A percentile compares a stretch with the other conserved stretches of the same genome.
Evolutionary conservation across 1,140 invertebrate genomes (phyloP).

Genomic region (Drosophila nigromelanica): DNA sequence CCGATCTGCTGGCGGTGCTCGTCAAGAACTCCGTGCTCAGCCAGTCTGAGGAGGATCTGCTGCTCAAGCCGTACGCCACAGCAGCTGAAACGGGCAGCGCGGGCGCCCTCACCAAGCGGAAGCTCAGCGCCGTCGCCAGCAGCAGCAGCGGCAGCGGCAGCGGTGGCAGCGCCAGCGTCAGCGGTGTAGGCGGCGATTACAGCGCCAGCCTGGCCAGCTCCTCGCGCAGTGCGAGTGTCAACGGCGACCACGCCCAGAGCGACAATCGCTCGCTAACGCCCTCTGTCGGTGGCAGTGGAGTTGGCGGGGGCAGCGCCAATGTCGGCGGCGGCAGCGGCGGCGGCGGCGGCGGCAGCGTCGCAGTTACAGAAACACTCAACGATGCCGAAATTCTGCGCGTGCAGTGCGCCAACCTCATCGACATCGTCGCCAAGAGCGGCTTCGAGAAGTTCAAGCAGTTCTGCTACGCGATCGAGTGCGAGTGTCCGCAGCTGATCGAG

Average conservation of each 20-base stretch:
- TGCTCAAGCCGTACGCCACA: constrained; percentile 63
- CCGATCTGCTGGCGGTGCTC: constrained; percentile 77
- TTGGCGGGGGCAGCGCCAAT: constrained; percentile 5
- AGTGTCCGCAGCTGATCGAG: constrained; percentile 85
- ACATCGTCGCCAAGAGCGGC: constrained; percentile 85
- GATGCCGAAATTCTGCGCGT: constrained; percentile 74
- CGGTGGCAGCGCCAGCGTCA: constrained; percentile 59
- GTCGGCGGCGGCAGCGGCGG: too few relatives aligned
- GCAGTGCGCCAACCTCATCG: constrained; percentile 84
- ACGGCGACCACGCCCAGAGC: constrained; percentile 68
- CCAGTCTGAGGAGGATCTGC: constrained; percentile 77
- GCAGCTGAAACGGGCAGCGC: constrained; percentile 62
- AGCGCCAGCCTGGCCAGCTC: constrained; percentile 61
- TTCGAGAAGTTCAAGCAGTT: constrained; percentile 86
- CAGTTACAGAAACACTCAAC: constrained; percentile 47
- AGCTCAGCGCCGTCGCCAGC: constrained; percentile 72
- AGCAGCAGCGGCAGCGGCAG: constrained; percentile 66
- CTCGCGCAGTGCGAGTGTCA: constrained; percentile 76
- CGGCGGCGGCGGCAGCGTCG: neutral
- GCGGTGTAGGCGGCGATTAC: constrained; percentile 49
- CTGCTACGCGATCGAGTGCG: constrained; percentile 85
- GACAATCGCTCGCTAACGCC: constrained; percentile 78
- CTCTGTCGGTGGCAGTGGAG: constrained; percentile 52
- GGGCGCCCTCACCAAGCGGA: constrained; percentile 63
- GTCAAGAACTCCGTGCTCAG: constrained; percentile 80